Evolutionary conservation across 1,140 invertebrate species (phyloP).

Genomic region (Scaptomyza hsui): DNA sequence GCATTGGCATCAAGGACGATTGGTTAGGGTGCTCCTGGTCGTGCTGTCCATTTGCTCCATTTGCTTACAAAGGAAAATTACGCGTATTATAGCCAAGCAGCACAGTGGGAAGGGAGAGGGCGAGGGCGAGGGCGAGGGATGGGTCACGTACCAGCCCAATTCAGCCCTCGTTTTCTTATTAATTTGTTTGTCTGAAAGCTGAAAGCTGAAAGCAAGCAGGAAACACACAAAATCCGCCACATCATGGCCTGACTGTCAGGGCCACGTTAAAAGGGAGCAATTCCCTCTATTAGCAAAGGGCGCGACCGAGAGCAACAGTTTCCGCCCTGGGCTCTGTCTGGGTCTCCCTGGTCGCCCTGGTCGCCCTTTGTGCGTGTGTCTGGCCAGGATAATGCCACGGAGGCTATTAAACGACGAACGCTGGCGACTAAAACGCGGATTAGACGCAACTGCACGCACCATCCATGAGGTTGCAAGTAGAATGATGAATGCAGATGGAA

Average conservation of each 20-base stretch:
- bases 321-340: slow-evolving; percentile 12
- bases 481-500: not conserved
- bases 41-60: slow-evolving; percentile 45
- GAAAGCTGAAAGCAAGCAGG: slow-evolving; percentile 43
- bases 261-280: slow-evolving; percentile 29
- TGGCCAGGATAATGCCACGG: slow-evolving; percentile 29
- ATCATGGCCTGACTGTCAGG: slow-evolving; percentile 43
- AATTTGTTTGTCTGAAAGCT: slow-evolving; percentile 82
- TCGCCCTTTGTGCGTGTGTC: not conserved
- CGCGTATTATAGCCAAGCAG: slow-evolving; percentile 71
- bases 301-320: slow-evolving; percentile 29
- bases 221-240: slow-evolving; percentile 58
- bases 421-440: slow-evolving; percentile 72
- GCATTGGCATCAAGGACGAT: slow-evolving; percentile 66
- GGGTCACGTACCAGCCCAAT: slow-evolving; percentile 7
- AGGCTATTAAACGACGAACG: slow-evolving; percentile 25
- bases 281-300: not conserved
- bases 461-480: slow-evolving; percentile 50
- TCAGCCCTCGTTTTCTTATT: slow-evolving; percentile 66
- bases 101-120: not conserved
- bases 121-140: not conserved
- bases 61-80: slow-evolving; percentile 69
- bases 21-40: slow-evolving; percentile 24
- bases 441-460: slow-evolving; percentile 74
- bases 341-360: not conserved